Evolutionary conservation across 2,888 invertebrate species (phyloP).

Genomic region (Phasia obesa): DNA sequence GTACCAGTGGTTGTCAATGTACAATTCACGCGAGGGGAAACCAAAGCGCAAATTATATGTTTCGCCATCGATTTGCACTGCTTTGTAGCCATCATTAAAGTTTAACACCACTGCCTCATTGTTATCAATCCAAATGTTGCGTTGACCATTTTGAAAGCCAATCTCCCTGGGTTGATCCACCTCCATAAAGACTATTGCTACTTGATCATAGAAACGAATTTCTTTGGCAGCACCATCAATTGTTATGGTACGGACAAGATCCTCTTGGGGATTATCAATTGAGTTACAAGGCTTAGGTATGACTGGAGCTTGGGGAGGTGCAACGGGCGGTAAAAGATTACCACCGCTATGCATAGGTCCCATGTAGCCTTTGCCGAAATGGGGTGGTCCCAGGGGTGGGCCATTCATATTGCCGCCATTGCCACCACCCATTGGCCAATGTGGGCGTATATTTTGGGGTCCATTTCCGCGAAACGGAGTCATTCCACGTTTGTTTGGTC

Average conservation of each 20-base stretch:
- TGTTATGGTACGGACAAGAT: conserved; percentile 90
- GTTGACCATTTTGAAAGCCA: conserved; percentile 90
- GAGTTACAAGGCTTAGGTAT: conserved; percentile 80
- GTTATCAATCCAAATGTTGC: conserved; percentile 90
- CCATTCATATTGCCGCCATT: conserved; percentile 50
- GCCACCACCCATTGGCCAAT: conserved; percentile 59
- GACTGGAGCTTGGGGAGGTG: conserved; percentile 69
- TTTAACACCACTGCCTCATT: conserved; percentile 86
- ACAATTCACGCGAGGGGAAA: conserved; percentile 94
- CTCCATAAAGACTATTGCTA: conserved; percentile 91
- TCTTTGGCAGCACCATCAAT: conserved; percentile 92
- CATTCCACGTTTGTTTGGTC: conserved; percentile 59
- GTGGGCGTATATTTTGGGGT: conserved; percentile 60
- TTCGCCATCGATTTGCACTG: conserved; percentile 88
- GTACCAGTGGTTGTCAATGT: conserved; percentile 93
- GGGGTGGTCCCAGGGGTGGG: conserved; percentile 45
- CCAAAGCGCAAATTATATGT: conserved; percentile 92
- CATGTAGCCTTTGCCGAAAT: conserved; percentile 56
- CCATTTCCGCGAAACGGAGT: conserved; percentile 72
- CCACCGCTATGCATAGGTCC: conserved; percentile 76
- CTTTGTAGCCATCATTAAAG: conserved; percentile 88
- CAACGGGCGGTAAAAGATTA: conserved; percentile 76
- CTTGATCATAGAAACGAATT: conserved; percentile 91
- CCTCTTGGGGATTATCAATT: conserved; percentile 85
- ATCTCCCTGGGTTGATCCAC: conserved; percentile 94